These are phyloP conservation scores for Strongylocentrotus purpuratus DNA, from an alignment of 35 echinoderm and acorn worm species.

Conservation along the genomic window DNA sequence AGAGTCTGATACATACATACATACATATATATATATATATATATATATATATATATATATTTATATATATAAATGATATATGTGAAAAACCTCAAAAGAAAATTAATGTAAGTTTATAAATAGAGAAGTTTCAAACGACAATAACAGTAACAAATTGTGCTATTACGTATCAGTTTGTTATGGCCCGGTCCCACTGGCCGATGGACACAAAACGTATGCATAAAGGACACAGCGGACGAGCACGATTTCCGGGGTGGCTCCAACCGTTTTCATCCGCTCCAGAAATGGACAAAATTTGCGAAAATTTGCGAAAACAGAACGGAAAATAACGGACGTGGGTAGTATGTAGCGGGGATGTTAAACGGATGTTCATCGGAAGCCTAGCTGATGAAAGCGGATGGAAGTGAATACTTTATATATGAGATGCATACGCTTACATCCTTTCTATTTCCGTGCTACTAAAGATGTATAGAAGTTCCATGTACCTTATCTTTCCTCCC, in stretches of 20 bases:
- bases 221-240: conserved; percentile 39
- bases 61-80: too few species aligned
- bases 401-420: conserved; percentile 29
- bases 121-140: too few species aligned
- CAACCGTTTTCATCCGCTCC: conserved; percentile 7
- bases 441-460: conserved; percentile 28
- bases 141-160: too few species aligned
- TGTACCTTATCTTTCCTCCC: conserved; percentile 31
- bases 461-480: conserved; percentile 16
- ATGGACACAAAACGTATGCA: conserved; percentile 6
- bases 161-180: too few species aligned
- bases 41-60: too few species aligned
- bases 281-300: not conserved
- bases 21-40: too few species aligned
- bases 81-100: too few species aligned
- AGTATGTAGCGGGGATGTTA: conserved; percentile 26
- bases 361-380: conserved; percentile 17
- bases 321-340: conserved; percentile 17
- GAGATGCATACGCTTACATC: conserved; percentile 31
- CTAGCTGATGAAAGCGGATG: conserved; percentile 24
- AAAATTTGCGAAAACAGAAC: not conserved
- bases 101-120: too few species aligned
- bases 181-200: conserved; percentile 25
- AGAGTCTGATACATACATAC: too few species aligned
- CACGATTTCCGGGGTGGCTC: not conserved